Evolutionary conservation across 2,113 vertebrate genomes (phyloP).

Genomic region (Rhinolophus sinicus): DNA sequence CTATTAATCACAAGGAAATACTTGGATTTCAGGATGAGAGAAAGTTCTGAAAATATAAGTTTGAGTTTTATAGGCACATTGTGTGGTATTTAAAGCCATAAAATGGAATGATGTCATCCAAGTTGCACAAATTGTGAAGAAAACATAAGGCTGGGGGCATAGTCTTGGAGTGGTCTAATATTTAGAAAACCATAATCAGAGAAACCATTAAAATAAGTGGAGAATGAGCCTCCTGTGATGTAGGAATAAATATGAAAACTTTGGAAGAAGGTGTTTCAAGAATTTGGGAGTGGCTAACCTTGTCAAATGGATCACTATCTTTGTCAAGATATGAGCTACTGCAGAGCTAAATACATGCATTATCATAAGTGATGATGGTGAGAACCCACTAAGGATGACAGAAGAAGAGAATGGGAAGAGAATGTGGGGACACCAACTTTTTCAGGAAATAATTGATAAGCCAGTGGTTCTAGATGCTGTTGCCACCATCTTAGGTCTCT

Average conservation of each 20-base stretch:
- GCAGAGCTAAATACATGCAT: neutral
- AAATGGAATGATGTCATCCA: neutral
- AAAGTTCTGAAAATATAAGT: conserved; percentile 8
- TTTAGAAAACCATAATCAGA: neutral
- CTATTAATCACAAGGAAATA: neutral
- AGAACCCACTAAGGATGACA: neutral
- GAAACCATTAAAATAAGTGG: neutral
- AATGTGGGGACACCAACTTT: neutral
- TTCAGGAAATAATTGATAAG: neutral
- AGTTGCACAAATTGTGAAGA: neutral
- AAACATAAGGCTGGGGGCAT: neutral
- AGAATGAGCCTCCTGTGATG: neutral
- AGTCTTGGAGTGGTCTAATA: neutral
- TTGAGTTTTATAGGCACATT: neutral
- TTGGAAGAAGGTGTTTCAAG: neutral
- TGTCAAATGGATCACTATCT: neutral
- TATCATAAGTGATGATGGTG: neutral
- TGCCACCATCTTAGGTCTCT: neutral
- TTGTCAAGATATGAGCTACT: neutral
- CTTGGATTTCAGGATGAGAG: neutral
- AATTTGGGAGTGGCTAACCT: neutral
- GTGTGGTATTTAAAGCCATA: neutral
- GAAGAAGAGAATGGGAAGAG: neutral
- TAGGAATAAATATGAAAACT: neutral
- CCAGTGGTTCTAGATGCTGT: neutral